Base-by-base conservation (phyloP, 1,140 invertebrate species). In the Battus philenor region DNA sequence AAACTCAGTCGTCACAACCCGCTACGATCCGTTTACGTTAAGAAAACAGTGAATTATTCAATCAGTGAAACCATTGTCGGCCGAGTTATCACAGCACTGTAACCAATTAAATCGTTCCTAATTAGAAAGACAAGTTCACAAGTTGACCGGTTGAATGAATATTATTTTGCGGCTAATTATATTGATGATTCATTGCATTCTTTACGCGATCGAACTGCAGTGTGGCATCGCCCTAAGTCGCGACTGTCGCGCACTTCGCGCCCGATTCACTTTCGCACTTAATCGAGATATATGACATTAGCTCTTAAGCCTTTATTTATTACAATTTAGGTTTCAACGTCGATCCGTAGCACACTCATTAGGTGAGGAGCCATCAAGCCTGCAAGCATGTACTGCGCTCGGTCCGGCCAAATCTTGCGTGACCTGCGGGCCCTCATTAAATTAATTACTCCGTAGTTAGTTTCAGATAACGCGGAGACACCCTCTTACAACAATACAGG, bases 241-340 rank as follows among this genome's bases (percentile, higher is more conserved):
- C 34, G 55, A 54, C 45, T 43, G 46, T 47, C 34, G 39, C 54
- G 52, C 45, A 49, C 31, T 30, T 33, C 32, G 10, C 27, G 27
- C 38, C 22, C 15, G 13, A 41, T 41, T 44, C 69, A 76, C 75
- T 76, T 79, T 84, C 68, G 70, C 75, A 78, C 70, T 80, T 84
- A 84, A 84, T 84, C 80, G 74, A 80, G 77, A 84, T 80, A 81
- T 84, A 84, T 84, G 75, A 76, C 64, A 63, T 59, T 54, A 61
- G 68, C 66, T 69, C 69, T 80, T 77, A 79, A 78, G 60, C 73
- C 62, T 71, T 78, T 81, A 84, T 84, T 81, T 80, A 84, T 84
- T 74, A 50, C 49, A 59, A 46, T 49, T 24, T 54, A 55, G 72
- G 75, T 80, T 79, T 79, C 64, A 75, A 67, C 62, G 68, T 59